Evolutionary conservation across 2,797 vertebrate species (phyloP), one percentile per base, ranked within the genome.

Genomic region (Catharus ustulatus): DNA sequence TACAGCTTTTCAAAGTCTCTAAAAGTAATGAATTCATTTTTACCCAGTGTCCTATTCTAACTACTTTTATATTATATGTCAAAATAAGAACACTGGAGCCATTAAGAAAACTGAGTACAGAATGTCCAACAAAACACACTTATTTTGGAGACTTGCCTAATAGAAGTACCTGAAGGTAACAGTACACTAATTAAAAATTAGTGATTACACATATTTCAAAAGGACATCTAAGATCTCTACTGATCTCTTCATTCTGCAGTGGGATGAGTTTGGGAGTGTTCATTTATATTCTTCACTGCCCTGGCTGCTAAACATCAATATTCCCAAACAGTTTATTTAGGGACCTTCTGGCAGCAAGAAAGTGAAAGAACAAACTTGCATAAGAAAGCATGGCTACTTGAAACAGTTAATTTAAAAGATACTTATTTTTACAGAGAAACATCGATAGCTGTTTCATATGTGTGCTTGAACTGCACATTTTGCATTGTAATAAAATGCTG

Each of bases 371-470:
- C 51, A 52, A 52, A 52, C 27, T 52, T 52, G 51, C 51, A 7
- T 29, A 52, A 52, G 27, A 52, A 52, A 68, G 29, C 46, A 29
- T 59, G 42, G 32, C 76, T 27, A n/a, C 51, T 92, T 92, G n/a
- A 71, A 90, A 43, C 29, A 75, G 42, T 63, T 84, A 13, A 79
- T 87, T 20, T 58, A 85, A 92, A 91, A 71, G 14, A 55, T 59
- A 54, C 15, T 87, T 83, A 48, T 45, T 94, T 93, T 95, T 59
- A 87, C 73, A 83, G 54, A 87, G 62, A 83, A 77, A 63, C 54
- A 48, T 40, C 1, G 1, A 54, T 66, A 30, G 13, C n/a, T 57
- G 15, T 34, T 93, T 82, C 30, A 20, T 54, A 24, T 34, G 6
- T 54, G 30, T 81, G 16, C 48, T 68, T 46, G 23, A 36, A 59